A percentile compares a stretch with the other conserved stretches of the same genome.
phyloP scores from a whole-genome alignment of 2,888 invertebrate species.

The Luperina nickerlii region DNA sequence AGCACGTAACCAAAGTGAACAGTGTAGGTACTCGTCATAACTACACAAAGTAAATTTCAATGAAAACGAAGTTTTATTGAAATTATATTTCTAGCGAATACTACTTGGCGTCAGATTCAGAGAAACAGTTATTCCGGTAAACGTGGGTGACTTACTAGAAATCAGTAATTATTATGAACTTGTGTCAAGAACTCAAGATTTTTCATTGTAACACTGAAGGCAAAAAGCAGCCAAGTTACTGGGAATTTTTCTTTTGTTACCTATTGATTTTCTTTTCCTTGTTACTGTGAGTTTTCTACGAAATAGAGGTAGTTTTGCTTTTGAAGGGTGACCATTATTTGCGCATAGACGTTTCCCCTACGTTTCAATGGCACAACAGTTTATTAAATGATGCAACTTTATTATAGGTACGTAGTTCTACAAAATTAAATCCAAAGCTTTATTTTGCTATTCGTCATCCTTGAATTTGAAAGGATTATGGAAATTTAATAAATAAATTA shows the following conservation, averaged over 20 bases:
- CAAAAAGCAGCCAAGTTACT: slow-evolving; percentile 1
- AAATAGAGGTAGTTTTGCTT: background rate
- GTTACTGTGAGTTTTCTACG: slow-evolving; percentile 1
- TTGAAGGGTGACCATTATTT: background rate
- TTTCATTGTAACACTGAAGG: slow-evolving; percentile 9
- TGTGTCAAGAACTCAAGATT: slow-evolving; percentile 4
- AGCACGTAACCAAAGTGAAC: background rate
- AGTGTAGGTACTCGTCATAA: background rate
- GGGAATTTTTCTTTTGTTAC: slow-evolving; percentile 7
- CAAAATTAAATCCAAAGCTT: background rate
- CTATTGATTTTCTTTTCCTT: slow-evolving; percentile 14
- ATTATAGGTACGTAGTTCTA: too few relatives aligned
- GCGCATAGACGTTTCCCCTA: background rate
- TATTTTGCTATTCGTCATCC: background rate
- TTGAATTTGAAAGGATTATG: background rate
- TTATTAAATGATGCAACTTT: background rate
- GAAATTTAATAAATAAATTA: background rate
- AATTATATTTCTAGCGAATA: slow-evolving; percentile 25
- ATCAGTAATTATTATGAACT: slow-evolving; percentile 39
- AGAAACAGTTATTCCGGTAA: slow-evolving; percentile 18
- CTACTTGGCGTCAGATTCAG: slow-evolving; percentile 23
- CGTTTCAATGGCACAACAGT: background rate
- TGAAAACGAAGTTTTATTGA: slow-evolving; percentile 9
- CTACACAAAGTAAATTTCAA: background rate
- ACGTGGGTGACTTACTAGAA: slow-evolving; percentile 32